Conservation (phyloP, 2,797 vertebrate genomes). For the Cirrhinus mrigala region DNA sequence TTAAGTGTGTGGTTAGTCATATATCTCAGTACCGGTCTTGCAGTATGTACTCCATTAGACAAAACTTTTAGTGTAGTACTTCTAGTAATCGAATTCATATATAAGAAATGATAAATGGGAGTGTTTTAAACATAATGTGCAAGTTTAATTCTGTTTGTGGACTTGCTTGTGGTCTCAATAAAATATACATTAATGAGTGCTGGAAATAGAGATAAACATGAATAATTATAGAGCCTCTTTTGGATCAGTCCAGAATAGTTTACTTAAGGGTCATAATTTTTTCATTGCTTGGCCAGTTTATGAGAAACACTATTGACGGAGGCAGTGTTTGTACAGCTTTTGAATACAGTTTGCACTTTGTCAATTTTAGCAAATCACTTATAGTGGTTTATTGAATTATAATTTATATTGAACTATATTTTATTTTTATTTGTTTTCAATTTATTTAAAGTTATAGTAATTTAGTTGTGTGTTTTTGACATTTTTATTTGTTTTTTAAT, state of each 20-base stretch:
- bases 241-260: constrained; percentile 60
- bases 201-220: constrained; percentile 75
- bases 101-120: constrained; percentile 3
- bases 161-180: constrained; percentile 66
- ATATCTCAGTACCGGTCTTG: background rate
- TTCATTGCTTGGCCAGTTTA: background rate
- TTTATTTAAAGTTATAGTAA: background rate
- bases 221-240: constrained; percentile 73
- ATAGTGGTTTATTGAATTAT: background rate
- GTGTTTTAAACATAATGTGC: background rate
- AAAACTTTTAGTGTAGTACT: background rate
- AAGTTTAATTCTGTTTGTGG: constrained; percentile 4
- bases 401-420: background rate
- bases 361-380: background rate
- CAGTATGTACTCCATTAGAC: constrained; percentile 3
- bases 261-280: background rate
- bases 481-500: background rate
- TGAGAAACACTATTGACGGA: background rate
- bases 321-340: background rate
- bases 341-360: background rate
- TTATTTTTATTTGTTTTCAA: background rate
- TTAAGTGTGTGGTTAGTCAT: background rate
- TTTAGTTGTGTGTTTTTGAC: background rate
- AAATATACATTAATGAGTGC: constrained; percentile 67
- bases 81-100: background rate